A percentile compares a stretch with the other conserved stretches of the same genome.
These are phyloP conservation scores for Zaprionus kolodkinae DNA, from an alignment of 1,140 invertebrate genomes.

Conservation along the genomic window DNA sequence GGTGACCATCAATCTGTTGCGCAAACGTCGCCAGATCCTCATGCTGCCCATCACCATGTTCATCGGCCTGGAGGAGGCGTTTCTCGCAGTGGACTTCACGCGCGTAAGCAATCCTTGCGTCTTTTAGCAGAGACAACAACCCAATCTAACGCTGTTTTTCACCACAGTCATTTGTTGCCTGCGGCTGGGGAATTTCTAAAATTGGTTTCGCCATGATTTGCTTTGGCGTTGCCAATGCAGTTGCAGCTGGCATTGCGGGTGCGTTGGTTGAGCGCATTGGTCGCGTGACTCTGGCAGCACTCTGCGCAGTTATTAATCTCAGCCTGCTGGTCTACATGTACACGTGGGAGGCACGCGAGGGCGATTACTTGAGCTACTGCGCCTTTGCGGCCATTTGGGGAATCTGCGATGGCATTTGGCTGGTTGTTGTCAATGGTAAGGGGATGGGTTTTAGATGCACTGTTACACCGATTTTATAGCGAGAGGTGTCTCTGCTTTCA, in stretches of 20 bases:
- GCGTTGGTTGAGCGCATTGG: constrained; percentile 92
- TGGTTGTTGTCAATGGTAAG: constrained; percentile 97
- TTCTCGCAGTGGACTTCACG: constrained; percentile 95
- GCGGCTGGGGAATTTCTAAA: constrained; percentile 94
- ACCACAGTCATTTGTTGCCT: constrained; percentile 93
- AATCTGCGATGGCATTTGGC: constrained; percentile 95
- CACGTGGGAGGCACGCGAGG: constrained; percentile 90
- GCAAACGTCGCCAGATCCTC: constrained; percentile 91
- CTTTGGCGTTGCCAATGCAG: constrained; percentile 93
- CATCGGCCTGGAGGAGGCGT: constrained; percentile 96
- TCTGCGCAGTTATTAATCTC: constrained; percentile 91
- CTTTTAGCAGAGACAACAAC: neutral
- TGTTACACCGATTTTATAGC: constrained; percentile 12
- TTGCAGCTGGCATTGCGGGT: constrained; percentile 92
- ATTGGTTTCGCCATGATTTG: constrained; percentile 97
- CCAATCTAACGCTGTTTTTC: constrained; percentile 1
- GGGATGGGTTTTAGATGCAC: neutral
- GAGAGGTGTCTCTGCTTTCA: constrained; percentile 71
- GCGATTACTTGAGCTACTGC: constrained; percentile 91
- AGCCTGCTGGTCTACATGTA: constrained; percentile 88
- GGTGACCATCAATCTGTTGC: constrained; percentile 91
- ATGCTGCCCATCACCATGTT: constrained; percentile 96
- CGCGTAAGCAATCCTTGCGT: constrained; percentile 86
- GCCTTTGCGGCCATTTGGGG: constrained; percentile 95
- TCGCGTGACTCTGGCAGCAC: constrained; percentile 87